Evolutionary conservation across 2,797 vertebrate species (phyloP).

Genomic region (Argya squamiceps): DNA sequence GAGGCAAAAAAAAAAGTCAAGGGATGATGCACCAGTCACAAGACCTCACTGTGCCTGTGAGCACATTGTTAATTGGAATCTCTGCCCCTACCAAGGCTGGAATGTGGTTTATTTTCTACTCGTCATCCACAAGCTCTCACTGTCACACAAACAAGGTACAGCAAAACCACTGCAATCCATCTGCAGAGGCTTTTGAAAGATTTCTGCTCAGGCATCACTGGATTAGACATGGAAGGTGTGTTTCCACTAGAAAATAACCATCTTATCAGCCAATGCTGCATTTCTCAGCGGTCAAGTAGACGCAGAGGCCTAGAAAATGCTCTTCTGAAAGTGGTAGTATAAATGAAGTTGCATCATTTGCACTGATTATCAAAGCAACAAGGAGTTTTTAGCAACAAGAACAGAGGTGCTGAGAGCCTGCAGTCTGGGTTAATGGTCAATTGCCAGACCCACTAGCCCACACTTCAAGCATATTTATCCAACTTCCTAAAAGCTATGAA

Average conservation of each 20-base stretch:
- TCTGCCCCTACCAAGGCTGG: neutral
- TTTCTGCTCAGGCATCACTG: neutral
- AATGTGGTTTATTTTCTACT: conserved; percentile 32
- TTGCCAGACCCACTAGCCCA: neutral
- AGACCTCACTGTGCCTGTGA: neutral
- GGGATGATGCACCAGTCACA: neutral
- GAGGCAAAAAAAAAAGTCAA: neutral
- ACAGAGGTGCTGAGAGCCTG: neutral
- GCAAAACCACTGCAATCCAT: conserved; percentile 2
- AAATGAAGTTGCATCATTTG: conserved; percentile 33
- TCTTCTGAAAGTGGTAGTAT: conserved; percentile 1
- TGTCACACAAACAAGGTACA: neutral
- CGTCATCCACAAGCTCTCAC: neutral
- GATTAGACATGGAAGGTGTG: neutral
- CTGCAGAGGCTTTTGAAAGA: conserved; percentile 13
- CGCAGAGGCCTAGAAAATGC: neutral
- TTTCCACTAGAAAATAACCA: conserved; percentile 9
- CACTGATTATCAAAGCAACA: neutral
- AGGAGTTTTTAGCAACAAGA: conserved; percentile 23
- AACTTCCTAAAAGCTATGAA: neutral
- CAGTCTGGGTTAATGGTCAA: conserved; percentile 3
- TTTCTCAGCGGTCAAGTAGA: conserved; percentile 39
- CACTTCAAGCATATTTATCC: conserved; percentile 5
- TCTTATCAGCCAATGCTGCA: conserved; percentile 5
- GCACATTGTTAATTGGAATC: neutral